Base-by-base conservation (phyloP, 2,888 invertebrate species). In the Pemphredon lugubris region DNA sequence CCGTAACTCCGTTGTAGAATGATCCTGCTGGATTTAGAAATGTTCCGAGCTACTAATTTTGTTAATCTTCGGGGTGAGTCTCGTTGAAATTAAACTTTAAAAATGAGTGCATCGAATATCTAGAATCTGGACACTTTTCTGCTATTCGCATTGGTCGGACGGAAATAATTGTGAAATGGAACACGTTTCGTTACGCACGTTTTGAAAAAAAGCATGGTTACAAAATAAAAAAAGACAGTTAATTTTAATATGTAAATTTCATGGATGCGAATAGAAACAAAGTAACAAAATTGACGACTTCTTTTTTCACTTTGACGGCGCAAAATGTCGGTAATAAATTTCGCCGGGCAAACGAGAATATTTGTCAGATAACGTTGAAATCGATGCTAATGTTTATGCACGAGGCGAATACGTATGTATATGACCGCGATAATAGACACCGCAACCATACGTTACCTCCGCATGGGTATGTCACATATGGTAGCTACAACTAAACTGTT, bases 401-500 rank as follows among this genome's bases (percentile, higher is more conserved):
- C 21, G 45, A 37, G 54, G 60, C 54, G 72, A 66, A 81, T 81
- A 53, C 45, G 37, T 37, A 53, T 44, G 37, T 37, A 44, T 53
- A 57, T 64, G 72, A 80, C 65, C 61, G 63, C 45, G 74, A 70
- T 82, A 77, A 80, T 82, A 82, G 76, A 80, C 72, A 74, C 55
- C 32, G 47, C 53, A 55, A 66, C 45, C 76, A 63, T 79, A 76
- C 65, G 69, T 77, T 74, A 72, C 65, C 20, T 37, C 18, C 73
- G 44, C 63, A 13, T 21, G 60, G 50, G 50, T 53, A 55, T 74
- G 73, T 83, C 82, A 69, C 81, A 78, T 54, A 73, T 65, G 69
- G 73, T 82, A 34, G 61, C 73, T 80, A 75, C 73, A 80, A 83
- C 85, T 77, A 83, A 86, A 85, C 80, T 83, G 83, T 83, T 85